These are phyloP conservation scores for Tachysurus vachellii DNA, from an alignment of 2,113 vertebrate genomes.

Conservation along the genomic window DNA sequence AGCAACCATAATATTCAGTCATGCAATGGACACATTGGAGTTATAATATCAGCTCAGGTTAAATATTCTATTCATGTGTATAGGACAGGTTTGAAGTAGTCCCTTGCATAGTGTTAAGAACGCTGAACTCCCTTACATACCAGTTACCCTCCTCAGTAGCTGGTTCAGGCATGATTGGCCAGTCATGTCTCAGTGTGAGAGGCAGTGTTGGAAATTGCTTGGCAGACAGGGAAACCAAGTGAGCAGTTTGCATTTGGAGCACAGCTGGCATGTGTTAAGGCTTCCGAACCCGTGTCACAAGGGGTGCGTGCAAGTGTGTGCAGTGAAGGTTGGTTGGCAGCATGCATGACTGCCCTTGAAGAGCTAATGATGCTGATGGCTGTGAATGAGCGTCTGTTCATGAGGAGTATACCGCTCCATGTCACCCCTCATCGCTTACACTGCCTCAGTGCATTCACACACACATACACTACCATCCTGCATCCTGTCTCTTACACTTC, in stretches of 20 bases:
- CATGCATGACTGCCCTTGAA: constrained; percentile 33
- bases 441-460: constrained; percentile 39
- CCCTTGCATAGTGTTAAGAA: background rate
- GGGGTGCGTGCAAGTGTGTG: constrained; percentile 38
- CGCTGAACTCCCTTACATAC: background rate
- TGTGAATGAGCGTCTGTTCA: constrained; percentile 46
- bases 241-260: constrained; percentile 43
- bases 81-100: background rate
- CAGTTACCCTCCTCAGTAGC: background rate
- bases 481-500: constrained; percentile 20
- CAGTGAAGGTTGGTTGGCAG: constrained; percentile 54
- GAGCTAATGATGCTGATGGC: constrained; percentile 51
- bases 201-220: constrained; percentile 36
- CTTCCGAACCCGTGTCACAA: constrained; percentile 28
- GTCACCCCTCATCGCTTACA: constrained; percentile 45
- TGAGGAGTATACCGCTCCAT: constrained; percentile 36
- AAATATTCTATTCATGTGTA: constrained; percentile 21
- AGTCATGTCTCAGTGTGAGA: constrained; percentile 13
- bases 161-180: constrained; percentile 24
- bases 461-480: constrained; percentile 28
- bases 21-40: background rate
- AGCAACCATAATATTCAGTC: constrained; percentile 12
- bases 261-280: constrained; percentile 40
- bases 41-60: constrained; percentile 6
- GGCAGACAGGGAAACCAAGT: constrained; percentile 42